phyloP scores from a whole-genome alignment of 2,797 vertebrate species.

The Spinus pinus region DNA sequence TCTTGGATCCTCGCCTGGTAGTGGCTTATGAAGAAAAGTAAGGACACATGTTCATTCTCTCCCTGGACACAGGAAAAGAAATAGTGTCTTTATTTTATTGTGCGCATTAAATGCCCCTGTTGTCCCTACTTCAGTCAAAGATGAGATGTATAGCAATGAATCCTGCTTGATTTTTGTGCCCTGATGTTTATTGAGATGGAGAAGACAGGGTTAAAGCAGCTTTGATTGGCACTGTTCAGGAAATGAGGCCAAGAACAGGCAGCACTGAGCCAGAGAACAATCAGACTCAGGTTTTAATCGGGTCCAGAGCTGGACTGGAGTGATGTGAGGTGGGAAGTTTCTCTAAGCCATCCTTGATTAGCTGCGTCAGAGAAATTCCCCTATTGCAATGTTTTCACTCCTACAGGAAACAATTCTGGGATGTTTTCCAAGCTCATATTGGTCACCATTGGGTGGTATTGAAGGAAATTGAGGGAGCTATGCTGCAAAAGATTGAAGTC shows the following conservation, averaged over 20 bases:
- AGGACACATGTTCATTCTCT: slow-evolving; percentile 62
- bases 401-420: neutral
- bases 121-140: neutral
- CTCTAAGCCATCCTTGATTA: neutral
- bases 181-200: neutral
- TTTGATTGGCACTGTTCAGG: neutral
- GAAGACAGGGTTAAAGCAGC: neutral
- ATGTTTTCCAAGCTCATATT: neutral
- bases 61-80: neutral
- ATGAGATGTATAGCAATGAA: neutral
- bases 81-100: neutral
- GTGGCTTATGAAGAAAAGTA: slow-evolving; percentile 97
- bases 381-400: neutral
- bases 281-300: neutral
- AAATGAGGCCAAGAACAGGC: neutral
- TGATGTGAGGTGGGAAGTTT: neutral
- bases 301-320: neutral
- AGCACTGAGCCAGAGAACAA: neutral
- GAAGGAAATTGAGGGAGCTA: neutral
- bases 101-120: neutral
- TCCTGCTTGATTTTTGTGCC: neutral
- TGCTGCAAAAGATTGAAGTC: neutral
- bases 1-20: slow-evolving; percentile 95
- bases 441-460: neutral
- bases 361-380: neutral